Evolutionary conservation across 2,113 vertebrate genomes (phyloP), one percentile per base, ranked within the genome.

Genomic region (Poicephalus meyeri): DNA sequence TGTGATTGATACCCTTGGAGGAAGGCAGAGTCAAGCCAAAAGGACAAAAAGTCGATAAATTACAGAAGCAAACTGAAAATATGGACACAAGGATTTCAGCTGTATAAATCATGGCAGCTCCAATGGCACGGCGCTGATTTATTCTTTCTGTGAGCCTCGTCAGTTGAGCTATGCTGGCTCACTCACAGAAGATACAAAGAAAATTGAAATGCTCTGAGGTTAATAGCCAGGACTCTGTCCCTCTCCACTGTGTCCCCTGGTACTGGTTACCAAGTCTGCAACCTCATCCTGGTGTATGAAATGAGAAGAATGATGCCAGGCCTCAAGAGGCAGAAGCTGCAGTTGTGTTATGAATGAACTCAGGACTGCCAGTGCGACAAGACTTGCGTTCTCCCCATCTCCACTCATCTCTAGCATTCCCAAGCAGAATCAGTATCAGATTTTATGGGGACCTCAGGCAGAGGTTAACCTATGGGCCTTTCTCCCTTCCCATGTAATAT

Each of bases 41-140:
- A 95, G 89, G 91, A 95, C 89, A 91, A 86, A 81, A 95, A 91
- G 52, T 89, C 91, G 37, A 87, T 96, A 97, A 96, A 96, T 97
- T 95, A 92, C 69, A 87, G 88, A 89, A 84, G 65, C 56, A 92
- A 93, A 89, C 42, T 74, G 86, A 92, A 95, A 92, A 93, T 74
- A 92, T 1, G 2, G 80, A 92, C 91, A 68, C 61, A 68, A 87
- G 91, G 42, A 84, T 96, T 92, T 84, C 80, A 71, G 78, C 69
- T 86, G 29, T 91, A 52, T 97, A 96, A 96, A 95, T 96, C 91
- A 92, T 1, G 1, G 44, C 39, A 55, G 52, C 53, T 95, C 65
- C 69, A 70, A 78, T 31, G 87, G 61, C 50, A 13, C 64, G 60
- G 29, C 47, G 61, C 16, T 96, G 93, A 95, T 95, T 95, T 95